A percentile compares a stretch with the other conserved stretches of the same genome.
Conservation (phyloP, 2,797 vertebrate species). For the Fratercula arctica region DNA sequence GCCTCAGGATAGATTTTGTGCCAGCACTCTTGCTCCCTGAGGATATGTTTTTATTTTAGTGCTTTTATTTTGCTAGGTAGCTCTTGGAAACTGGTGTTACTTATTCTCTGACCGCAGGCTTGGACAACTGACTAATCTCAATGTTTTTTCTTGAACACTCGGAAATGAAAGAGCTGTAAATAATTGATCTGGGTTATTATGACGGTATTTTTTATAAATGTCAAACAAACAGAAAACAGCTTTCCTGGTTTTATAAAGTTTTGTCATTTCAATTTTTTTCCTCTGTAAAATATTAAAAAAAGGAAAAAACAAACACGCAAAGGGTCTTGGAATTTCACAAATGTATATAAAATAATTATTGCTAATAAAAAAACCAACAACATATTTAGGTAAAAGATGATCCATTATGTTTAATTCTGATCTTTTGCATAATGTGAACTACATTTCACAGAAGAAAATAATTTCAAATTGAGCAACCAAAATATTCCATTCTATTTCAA, state of each 20-base stretch:
- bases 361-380: background rate
- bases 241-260: background rate
- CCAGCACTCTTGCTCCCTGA: background rate
- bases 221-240: background rate
- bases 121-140: background rate
- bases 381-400: background rate
- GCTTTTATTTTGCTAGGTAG: slow-evolving; percentile 12
- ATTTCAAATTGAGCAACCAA: background rate
- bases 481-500: background rate
- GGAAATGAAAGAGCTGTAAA: background rate
- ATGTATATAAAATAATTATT: background rate
- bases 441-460: background rate
- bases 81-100: background rate
- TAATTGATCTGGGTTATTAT: background rate
- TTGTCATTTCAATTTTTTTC: background rate
- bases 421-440: background rate
- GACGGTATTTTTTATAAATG: background rate
- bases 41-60: background rate
- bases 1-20: slow-evolving; percentile 16
- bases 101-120: background rate
- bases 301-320: rapidly evolving
- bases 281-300: background rate
- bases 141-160: background rate
- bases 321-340: background rate
- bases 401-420: background rate